Conservation (phyloP, 2,113 vertebrate genomes). For the Ameiurus melas region DNA sequence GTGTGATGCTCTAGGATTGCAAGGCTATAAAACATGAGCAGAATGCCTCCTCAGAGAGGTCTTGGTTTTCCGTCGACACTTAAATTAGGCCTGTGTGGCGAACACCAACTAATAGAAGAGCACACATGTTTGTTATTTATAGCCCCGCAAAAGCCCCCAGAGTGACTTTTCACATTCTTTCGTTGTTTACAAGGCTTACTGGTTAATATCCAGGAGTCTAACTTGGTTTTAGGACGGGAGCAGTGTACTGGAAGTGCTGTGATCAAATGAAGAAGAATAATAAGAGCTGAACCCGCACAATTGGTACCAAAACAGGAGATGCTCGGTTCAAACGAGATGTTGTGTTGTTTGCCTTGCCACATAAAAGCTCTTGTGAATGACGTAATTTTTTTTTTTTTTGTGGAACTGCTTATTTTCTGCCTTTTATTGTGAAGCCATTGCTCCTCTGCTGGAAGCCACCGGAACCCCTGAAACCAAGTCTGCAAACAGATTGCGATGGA, state of each 20-base stretch:
- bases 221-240: constrained; percentile 15
- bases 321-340: not conserved
- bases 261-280: not conserved
- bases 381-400: too few species aligned
- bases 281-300: not conserved
- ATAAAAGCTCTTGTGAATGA: not conserved
- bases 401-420: not conserved
- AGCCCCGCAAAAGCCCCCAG: constrained; percentile 13
- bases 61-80: constrained; percentile 32
- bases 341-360: not conserved
- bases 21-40: constrained; percentile 28
- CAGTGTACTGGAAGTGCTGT: not conserved
- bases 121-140: constrained; percentile 38
- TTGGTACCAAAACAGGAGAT: not conserved
- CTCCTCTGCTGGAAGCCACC: not conserved
- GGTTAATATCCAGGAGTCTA: not conserved
- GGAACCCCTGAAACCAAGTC: not conserved
- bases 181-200: constrained; percentile 21
- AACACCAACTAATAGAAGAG: constrained; percentile 20
- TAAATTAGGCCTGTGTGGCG: constrained; percentile 32
- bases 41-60: constrained; percentile 21
- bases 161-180: constrained; percentile 25
- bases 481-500: not conserved
- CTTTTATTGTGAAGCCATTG: not conserved
- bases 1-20: not conserved